phyloP scores from a whole-genome alignment of 2,113 vertebrate genomes.

The Periophthalmus modestus region DNA sequence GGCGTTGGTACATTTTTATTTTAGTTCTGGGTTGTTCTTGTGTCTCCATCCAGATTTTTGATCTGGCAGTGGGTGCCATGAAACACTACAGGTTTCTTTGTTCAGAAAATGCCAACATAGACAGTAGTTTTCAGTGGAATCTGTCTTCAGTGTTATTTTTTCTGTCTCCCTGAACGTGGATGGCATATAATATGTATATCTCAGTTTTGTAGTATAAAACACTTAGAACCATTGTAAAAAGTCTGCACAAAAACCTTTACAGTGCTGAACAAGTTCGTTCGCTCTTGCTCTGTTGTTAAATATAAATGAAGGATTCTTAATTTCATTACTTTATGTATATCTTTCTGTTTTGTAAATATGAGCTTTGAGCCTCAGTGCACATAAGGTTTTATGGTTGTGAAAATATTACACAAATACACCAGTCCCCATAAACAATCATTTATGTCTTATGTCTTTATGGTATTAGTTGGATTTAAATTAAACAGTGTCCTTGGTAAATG shows the following conservation, averaged over 20 bases:
- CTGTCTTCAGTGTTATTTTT: conserved; percentile 15
- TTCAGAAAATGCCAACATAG: not conserved
- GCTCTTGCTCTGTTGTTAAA: conserved; percentile 37
- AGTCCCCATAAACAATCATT: conserved; percentile 16
- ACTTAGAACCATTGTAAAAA: conserved; percentile 46
- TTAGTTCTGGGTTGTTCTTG: conserved; percentile 5
- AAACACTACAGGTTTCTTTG: conserved; percentile 38
- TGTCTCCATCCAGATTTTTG: not conserved
- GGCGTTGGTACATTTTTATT: not conserved
- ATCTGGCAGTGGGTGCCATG: conserved; percentile 9
- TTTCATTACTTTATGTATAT: conserved; percentile 57
- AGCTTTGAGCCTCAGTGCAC: conserved; percentile 60
- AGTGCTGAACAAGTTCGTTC: conserved; percentile 44
- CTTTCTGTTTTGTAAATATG: conserved; percentile 60
- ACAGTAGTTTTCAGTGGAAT: conserved; percentile 1
- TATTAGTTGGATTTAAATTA: not conserved
- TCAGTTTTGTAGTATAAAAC: conserved; percentile 54
- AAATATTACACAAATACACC: conserved; percentile 51
- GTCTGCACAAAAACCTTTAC: conserved; percentile 62
- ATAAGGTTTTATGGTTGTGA: conserved; percentile 61
- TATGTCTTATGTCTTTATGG: not conserved
- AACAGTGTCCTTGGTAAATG: too few relatives aligned
- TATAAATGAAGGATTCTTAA: conserved; percentile 64
- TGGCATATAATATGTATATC: conserved; percentile 24
- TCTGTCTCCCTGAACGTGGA: conserved; percentile 25